A percentile compares a stretch with the other conserved stretches of the same genome.
These are phyloP conservation scores for Pempheris klunzingeri DNA, from an alignment of 2,797 vertebrate genomes.

Conservation along the genomic window DNA sequence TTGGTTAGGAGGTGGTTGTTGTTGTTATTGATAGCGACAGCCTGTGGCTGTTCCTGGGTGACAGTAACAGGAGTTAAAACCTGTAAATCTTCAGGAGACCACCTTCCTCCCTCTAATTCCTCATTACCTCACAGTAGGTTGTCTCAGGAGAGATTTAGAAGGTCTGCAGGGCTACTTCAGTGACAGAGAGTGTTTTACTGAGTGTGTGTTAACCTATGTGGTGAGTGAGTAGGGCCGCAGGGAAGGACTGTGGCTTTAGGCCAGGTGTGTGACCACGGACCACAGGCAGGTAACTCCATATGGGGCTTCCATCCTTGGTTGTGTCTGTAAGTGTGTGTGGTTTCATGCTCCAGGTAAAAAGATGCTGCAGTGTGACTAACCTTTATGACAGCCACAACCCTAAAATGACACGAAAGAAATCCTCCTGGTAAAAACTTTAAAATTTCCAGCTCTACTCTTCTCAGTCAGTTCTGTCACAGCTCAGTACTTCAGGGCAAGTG, in stretches of 20 bases:
- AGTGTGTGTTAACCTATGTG: slow-evolving; percentile 73
- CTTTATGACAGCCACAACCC: slow-evolving; percentile 24
- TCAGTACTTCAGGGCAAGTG: slow-evolving; percentile 26
- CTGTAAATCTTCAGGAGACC: slow-evolving; percentile 82
- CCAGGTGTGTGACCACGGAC: slow-evolving; percentile 77
- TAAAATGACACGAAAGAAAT: slow-evolving; percentile 36
- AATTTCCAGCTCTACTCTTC: slow-evolving; percentile 5
- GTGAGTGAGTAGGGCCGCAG: slow-evolving; percentile 67
- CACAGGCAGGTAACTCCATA: slow-evolving; percentile 70
- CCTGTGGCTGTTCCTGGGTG: slow-evolving; percentile 79
- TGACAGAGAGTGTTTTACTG: slow-evolving; percentile 49
- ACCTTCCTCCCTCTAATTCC: slow-evolving; percentile 83
- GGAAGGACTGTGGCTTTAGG: slow-evolving; percentile 66
- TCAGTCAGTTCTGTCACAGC: slow-evolving; percentile 20
- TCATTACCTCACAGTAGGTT: slow-evolving; percentile 83
- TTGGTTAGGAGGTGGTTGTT: slow-evolving; percentile 50
- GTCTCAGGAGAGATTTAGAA: slow-evolving; percentile 78
- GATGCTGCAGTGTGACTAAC: slow-evolving; percentile 56
- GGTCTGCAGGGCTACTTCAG: slow-evolving; percentile 68
- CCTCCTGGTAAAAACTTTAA: slow-evolving; percentile 14
- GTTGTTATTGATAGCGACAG: slow-evolving; percentile 70
- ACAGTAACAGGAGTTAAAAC: slow-evolving; percentile 80
- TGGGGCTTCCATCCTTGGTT: slow-evolving; percentile 54
- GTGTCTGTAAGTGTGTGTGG: slow-evolving; percentile 56
- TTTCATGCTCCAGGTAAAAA: slow-evolving; percentile 41